These are phyloP conservation scores for Betta splendens DNA, from an alignment of 2,797 vertebrate species.

Conservation along the genomic window DNA sequence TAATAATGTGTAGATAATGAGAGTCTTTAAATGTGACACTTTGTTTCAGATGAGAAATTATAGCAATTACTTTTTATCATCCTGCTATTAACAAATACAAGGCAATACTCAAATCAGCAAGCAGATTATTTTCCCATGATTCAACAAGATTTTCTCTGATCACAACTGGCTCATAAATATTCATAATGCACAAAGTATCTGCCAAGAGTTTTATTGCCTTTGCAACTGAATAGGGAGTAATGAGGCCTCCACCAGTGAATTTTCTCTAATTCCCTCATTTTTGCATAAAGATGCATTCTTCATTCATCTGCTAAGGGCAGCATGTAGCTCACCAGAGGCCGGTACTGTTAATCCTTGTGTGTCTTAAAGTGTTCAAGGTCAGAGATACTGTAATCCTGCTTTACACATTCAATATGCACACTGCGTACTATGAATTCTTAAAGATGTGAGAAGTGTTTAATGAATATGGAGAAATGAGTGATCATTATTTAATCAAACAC, in stretches of 20 bases:
- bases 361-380: slow-evolving; percentile 57
- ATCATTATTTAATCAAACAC: slow-evolving; percentile 7
- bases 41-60: slow-evolving; percentile 70
- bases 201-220: slow-evolving; percentile 64
- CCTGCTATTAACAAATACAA: slow-evolving; percentile 55
- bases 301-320: slow-evolving; percentile 47
- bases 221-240: slow-evolving; percentile 68
- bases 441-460: not conserved
- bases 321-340: slow-evolving; percentile 49
- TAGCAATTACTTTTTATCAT: slow-evolving; percentile 66
- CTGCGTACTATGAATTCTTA: slow-evolving; percentile 2
- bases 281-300: slow-evolving; percentile 46
- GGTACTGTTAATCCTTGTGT: slow-evolving; percentile 41
- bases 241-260: slow-evolving; percentile 62
- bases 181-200: slow-evolving; percentile 62
- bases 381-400: slow-evolving; percentile 43
- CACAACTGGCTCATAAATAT: slow-evolving; percentile 73
- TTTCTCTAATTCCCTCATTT: slow-evolving; percentile 50
- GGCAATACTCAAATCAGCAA: slow-evolving; percentile 66
- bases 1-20: slow-evolving; percentile 69
- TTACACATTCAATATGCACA: slow-evolving; percentile 30
- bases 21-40: slow-evolving; percentile 61
- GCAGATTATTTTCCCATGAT: slow-evolving; percentile 68
- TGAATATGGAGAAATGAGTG: slow-evolving; percentile 4
- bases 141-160: slow-evolving; percentile 69